Base-by-base conservation (phyloP, 1,140 invertebrate genomes). In the Anastrepha obliqua region DNA sequence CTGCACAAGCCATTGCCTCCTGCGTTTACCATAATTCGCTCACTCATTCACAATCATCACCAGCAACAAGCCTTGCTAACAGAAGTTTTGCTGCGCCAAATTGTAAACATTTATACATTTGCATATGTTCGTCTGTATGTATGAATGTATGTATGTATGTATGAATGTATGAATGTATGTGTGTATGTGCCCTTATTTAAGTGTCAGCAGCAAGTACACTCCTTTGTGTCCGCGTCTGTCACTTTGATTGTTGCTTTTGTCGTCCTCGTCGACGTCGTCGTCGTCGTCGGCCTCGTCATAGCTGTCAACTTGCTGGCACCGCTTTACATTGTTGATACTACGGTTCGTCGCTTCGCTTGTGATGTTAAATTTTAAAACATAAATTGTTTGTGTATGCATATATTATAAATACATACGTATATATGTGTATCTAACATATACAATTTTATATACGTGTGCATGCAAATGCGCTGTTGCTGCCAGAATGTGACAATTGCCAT, bases 21-120 rank as follows among this genome's bases (percentile, higher is more conserved):
- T 74, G 74, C 44, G 20, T 8, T 81, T 74, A 11, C 74, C 51
- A 81, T 81, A 81, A 81, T 81, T 81, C 74, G 74, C 74, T 81
- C 51, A 81, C 74, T 81, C 74, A 81, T 55, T 51, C 74, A n/a
- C 74, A 58, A n/a, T 81, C 47, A 29, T 81, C 47, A 20, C 15
- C 4, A 47, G 20, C 74, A 81, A 13, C 44, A 51, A 20, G 74
- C 74, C 13, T 51, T 3, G 17, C 74, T 9, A 81, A 47, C 11
- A 42, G 3, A 81, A 81, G 74, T 55, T 55, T 42, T 55, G n/a
- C 20, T 20, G n/a, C 74, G 44, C 74, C 47, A 47, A n/a, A 47
- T 6, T 74, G 44, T n/a, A 51, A 74, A n/a, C 44, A 81, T 42
- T 74, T 62, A 13, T 17, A 15, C 15, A 62, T 4, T n/a, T 4